A percentile compares a stretch with the other conserved stretches of the same genome.
Conservation (phyloP, 2,888 invertebrate genomes). For the Steromphala cineraria region DNA sequence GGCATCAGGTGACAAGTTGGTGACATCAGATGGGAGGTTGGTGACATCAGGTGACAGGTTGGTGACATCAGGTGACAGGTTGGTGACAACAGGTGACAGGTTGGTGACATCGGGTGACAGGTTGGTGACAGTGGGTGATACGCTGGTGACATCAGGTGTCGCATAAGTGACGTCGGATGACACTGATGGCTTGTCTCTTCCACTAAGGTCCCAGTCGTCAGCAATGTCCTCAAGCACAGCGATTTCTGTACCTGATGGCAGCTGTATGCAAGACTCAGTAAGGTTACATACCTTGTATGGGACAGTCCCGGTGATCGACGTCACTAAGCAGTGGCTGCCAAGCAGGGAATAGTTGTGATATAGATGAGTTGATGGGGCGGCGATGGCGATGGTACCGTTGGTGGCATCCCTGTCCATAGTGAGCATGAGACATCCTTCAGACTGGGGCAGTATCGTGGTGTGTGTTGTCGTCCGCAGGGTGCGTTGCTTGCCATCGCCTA, state of each 20-base stretch:
- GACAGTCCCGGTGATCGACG: background rate
- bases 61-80: no score
- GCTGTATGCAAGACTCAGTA: conserved; percentile 24
- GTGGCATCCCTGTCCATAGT: background rate
- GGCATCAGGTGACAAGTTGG: no score
- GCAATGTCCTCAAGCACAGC: conserved; percentile 25
- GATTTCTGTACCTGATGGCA: conserved; percentile 29
- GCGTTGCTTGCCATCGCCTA: background rate
- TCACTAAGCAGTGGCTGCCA: background rate
- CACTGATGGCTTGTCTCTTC: no score
- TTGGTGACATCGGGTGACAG: no score
- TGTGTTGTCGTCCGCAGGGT: background rate
- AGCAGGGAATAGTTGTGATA: background rate
- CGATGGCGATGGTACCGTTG: background rate
- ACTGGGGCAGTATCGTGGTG: background rate
- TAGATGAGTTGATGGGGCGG: background rate
- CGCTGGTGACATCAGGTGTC: no score
- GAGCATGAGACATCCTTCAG: background rate
- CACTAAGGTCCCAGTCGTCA: background rate
- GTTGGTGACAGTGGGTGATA: no score
- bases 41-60: no score
- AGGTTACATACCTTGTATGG: conserved; percentile 31
- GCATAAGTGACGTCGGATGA: no score
- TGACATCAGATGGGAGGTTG: no score
- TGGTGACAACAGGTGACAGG: no score